Base-by-base conservation (phyloP, 2,797 vertebrate genomes). In the Apogon talboti region DNA sequence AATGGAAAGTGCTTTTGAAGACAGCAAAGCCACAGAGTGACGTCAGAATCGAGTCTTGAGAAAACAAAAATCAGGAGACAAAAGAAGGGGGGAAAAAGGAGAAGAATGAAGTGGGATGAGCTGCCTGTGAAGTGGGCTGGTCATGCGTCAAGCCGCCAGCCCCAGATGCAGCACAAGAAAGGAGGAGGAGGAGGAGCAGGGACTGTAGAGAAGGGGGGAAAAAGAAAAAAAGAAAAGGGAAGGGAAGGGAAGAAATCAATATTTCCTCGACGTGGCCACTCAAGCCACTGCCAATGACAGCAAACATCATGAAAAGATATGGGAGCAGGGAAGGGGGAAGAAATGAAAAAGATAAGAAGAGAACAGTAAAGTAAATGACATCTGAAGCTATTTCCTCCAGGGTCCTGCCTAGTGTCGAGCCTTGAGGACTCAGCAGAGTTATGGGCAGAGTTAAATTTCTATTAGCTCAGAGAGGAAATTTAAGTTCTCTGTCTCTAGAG, bases 301-400 rank as follows among this genome's bases (percentile, higher is more conserved):
- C 91, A 93, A 92, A 92, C 92, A 94, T 94, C 93, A 92, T 93
- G 90, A 94, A 92, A 93, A 92, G 92, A 93, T 93, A 93, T 91
- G 90, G 89, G 84, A 89, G 89, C 85, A 88, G 87, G 86, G 90
- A 83, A 88, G 71, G 79, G 79, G 86, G 78, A 87, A 92, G 87
- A 92, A 93, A 92, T 92, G 90, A 93, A 91, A 93, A 91, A 92
- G 92, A 93, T 94, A 92, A 93, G 93, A 90, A 81, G 88, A 93
- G 91, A 94, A 93, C 90, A 90, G 92, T 93, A 93, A 93, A 93
- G 92, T 90, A 92, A 93, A 93, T 93, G 92, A 92, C 92, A 93
- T 93, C 91, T 92, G 89, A 92, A 91, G 92, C 90, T 89, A 92
- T 93, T 93, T 93, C 92, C 92, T 93, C 81, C 67, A 75, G 86